These are phyloP conservation scores for Fringilla coelebs DNA, from an alignment of 2,797 vertebrate genomes.

Conservation along the genomic window DNA sequence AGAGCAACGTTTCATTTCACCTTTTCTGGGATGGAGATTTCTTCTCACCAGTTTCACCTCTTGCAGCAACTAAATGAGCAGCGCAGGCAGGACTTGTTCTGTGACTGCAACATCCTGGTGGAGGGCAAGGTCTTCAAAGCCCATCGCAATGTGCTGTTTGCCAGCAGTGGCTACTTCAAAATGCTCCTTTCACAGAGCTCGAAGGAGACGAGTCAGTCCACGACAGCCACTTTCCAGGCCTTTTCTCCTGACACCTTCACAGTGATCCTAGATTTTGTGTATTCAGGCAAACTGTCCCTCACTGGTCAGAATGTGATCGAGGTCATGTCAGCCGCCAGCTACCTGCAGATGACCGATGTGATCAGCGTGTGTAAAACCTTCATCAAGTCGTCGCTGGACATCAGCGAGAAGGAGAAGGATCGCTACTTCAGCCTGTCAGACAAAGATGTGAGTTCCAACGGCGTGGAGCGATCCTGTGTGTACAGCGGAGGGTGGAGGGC, in stretches of 20 bases:
- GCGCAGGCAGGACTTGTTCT: conserved; percentile 91
- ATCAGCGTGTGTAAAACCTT: conserved; percentile 96
- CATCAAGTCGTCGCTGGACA: conserved; percentile 95
- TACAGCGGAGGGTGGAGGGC: conserved; percentile 71
- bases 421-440: conserved; percentile 81
- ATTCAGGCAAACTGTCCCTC: conserved; percentile 93
- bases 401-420: conserved; percentile 85
- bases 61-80: conserved; percentile 94
- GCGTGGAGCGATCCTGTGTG: conserved; percentile 70
- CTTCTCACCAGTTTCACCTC: conserved; percentile 90
- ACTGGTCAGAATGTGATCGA: conserved; percentile 94
- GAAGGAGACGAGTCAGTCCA: conserved; percentile 76
- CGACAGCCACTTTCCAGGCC: conserved; percentile 90
- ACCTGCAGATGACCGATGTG: conserved; percentile 96
- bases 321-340: conserved; percentile 97
- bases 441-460: conserved; percentile 72
- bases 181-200: conserved; percentile 91
- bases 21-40: conserved; percentile 85
- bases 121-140: conserved; percentile 94
- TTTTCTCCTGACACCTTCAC: conserved; percentile 93
- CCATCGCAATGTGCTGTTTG: conserved; percentile 93
- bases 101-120: conserved; percentile 93
- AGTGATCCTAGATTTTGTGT: conserved; percentile 94
- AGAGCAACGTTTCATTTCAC: background rate
- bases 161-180: conserved; percentile 96